Evolutionary conservation across 35 echinoderm and acorn worm genomes (phyloP).

Genomic region (Eucidaris tribuloides): DNA sequence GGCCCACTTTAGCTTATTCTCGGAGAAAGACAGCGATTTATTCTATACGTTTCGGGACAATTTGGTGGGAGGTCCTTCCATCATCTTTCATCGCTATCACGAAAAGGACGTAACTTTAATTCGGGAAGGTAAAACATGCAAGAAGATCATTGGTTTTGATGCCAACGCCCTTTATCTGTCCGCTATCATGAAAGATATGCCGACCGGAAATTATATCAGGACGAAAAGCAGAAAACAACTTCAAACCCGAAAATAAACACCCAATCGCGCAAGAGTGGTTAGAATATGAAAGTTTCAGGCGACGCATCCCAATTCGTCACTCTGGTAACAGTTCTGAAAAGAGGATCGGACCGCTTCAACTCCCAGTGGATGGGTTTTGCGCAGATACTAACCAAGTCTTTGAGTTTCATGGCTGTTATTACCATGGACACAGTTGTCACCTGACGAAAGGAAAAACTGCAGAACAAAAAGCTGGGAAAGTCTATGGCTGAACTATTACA

Average conservation of each 20-base stretch:
- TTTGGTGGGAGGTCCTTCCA: no score
- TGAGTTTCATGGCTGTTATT: constrained; percentile 8
- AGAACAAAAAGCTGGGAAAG: constrained; percentile 9
- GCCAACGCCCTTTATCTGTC: no score
- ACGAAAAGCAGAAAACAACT: neutral
- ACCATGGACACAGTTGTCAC: neutral
- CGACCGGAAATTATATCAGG: neutral
- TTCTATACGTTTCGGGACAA: no score
- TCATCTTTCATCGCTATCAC: no score
- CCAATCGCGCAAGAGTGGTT: neutral
- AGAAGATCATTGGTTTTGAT: no score
- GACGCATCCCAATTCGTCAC: neutral
- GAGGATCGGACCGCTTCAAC: neutral
- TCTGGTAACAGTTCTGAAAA: neutral
- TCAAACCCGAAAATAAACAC: neutral
- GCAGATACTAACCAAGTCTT: constrained; percentile 1
- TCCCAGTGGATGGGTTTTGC: constrained; percentile 14
- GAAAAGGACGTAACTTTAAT: no score
- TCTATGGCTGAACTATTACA: neutral
- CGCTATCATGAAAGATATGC: neutral
- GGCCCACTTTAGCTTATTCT: no score
- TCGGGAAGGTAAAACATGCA: no score
- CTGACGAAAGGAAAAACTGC: constrained; percentile 8
- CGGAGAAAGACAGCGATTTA: no score
- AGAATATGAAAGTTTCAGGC: no score